Percentiles rank a stretch among this genome's conserved stretches.
phyloP scores from a whole-genome alignment of 2,797 vertebrate species.

The Lutjanus campechanus region DNA sequence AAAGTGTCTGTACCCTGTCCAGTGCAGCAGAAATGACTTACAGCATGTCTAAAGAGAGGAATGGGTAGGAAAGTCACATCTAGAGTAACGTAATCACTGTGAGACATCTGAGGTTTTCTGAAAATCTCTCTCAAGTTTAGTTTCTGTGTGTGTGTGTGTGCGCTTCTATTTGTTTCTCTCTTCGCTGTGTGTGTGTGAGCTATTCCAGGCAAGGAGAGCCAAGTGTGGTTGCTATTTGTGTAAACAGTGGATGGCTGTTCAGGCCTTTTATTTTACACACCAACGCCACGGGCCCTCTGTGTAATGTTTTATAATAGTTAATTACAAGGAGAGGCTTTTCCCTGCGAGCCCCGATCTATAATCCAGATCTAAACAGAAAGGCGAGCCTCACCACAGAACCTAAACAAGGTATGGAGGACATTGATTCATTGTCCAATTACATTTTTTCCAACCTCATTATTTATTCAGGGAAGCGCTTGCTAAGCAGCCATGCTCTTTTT shows the following conservation, averaged over 20 bases:
- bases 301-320: slow-evolving; percentile 71
- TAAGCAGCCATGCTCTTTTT: slow-evolving; percentile 25
- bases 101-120: slow-evolving; percentile 44
- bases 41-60: slow-evolving; percentile 29
- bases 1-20: slow-evolving; percentile 22
- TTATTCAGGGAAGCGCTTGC: slow-evolving; percentile 48
- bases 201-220: slow-evolving; percentile 45
- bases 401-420: slow-evolving; percentile 64
- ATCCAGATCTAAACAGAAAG: slow-evolving; percentile 73
- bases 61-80: slow-evolving; percentile 8
- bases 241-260: slow-evolving; percentile 70
- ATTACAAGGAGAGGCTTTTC: slow-evolving; percentile 73
- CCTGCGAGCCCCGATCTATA: slow-evolving; percentile 56
- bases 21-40: slow-evolving; percentile 24
- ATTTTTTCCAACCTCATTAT: slow-evolving; percentile 62
- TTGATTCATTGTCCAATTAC: slow-evolving; percentile 55
- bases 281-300: slow-evolving; percentile 63
- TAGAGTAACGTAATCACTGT: slow-evolving; percentile 28
- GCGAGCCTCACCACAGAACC: slow-evolving; percentile 53
- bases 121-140: slow-evolving; percentile 26
- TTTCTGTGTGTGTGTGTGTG: slow-evolving; percentile 23
- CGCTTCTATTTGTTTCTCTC: slow-evolving; percentile 23
- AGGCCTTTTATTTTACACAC: slow-evolving; percentile 76
- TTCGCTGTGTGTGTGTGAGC: slow-evolving; percentile 29
- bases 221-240: slow-evolving; percentile 76